A percentile compares a stretch with the other conserved stretches of the same genome.
phyloP scores from a whole-genome alignment of 1,140 invertebrate species.

The Arion vulgaris region DNA sequence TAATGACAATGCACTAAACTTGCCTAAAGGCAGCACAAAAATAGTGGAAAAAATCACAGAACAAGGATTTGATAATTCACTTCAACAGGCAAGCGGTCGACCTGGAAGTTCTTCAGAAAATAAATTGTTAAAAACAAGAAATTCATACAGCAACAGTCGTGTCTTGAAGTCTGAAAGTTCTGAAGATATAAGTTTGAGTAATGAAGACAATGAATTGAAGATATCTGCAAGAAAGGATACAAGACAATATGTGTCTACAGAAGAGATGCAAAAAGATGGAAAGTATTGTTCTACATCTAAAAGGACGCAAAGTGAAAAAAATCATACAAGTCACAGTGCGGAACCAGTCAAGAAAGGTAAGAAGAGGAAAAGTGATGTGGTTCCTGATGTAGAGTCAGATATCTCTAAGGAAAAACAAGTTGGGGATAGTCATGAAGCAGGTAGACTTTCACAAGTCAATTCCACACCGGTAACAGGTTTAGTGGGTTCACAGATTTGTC shows the following conservation, averaged over 20 bases:
- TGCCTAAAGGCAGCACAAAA: no score
- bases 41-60: no score
- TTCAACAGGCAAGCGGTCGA: not conserved
- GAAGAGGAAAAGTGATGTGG: not conserved
- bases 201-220: not conserved
- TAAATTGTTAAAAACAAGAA: no score
- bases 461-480: not conserved
- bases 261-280: not conserved
- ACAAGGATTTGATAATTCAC: not conserved
- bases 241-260: not conserved
- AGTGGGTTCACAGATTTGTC: not conserved
- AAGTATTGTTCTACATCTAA: not conserved
- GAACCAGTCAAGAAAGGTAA: not conserved
- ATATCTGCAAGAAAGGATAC: not conserved
- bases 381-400: not conserved
- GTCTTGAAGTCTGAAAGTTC: not conserved
- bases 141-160: not conserved
- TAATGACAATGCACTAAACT: no score
- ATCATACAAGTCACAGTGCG: not conserved
- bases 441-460: not conserved
- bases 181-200: not conserved
- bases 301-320: not conserved
- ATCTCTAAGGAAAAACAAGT: not conserved
- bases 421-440: not conserved
- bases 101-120: no score